Conservation (phyloP, 2,113 vertebrate genomes). For the Apteryx mantelli region DNA sequence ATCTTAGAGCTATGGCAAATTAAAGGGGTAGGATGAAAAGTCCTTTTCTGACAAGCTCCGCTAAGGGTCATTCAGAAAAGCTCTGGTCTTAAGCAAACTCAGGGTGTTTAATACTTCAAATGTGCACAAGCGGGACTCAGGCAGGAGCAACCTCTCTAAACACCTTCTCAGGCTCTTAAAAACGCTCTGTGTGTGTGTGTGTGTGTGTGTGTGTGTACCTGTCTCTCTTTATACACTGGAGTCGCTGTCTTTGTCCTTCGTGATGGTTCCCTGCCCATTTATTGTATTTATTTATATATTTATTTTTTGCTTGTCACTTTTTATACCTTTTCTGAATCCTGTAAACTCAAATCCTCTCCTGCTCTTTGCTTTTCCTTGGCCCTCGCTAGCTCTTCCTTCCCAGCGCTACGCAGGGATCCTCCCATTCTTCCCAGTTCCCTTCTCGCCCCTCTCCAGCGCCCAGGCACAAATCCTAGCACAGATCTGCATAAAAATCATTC, state of each 20-base stretch:
- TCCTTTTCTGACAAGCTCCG: neutral
- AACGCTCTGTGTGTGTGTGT: rapidly evolving
- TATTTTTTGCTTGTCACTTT: neutral
- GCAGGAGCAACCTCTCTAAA: neutral
- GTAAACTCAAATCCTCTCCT: neutral
- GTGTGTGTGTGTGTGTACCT: neutral
- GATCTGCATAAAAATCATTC: neutral
- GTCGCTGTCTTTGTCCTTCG: neutral
- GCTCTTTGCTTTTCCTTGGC: neutral
- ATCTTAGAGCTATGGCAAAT: conserved; percentile 4
- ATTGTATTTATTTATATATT: neutral
- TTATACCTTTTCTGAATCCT: neutral
- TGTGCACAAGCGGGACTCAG: neutral
- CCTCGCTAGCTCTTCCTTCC: neutral
- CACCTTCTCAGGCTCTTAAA: neutral
- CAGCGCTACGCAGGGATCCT: neutral
- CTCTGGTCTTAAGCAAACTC: neutral
- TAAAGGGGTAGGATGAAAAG: conserved; percentile 13
- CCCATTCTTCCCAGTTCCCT: neutral
- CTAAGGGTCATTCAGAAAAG: neutral
- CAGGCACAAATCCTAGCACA: neutral
- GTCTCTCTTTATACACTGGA: neutral
- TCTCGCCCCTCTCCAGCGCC: neutral
- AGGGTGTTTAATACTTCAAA: neutral
- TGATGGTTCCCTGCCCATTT: neutral